phyloP scores from a whole-genome alignment of 2,797 vertebrate species.

The Pangasius larnaudii region DNA sequence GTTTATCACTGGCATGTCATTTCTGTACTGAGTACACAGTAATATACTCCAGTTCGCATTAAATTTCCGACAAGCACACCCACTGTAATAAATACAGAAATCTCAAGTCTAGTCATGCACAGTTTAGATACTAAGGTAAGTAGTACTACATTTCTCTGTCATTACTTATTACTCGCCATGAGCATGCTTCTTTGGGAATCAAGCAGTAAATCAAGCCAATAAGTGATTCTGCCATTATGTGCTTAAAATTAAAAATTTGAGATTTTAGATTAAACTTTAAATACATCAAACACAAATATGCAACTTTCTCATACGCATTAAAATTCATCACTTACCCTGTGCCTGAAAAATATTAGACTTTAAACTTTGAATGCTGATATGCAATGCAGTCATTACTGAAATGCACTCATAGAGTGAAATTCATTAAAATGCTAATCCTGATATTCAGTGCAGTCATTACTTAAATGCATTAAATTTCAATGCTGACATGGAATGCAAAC shows the following conservation, averaged over 20 bases:
- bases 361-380: not conserved
- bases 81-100: constrained; percentile 24
- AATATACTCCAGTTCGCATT: not conserved
- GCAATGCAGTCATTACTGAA: not conserved
- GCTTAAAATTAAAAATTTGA: not conserved
- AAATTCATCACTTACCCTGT: not conserved
- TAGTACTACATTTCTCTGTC: not conserved
- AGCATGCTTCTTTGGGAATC: not conserved
- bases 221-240: not conserved
- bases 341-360: not conserved
- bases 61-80: not conserved
- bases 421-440: not conserved
- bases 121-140: not conserved
- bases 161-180: not conserved
- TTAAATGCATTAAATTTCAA: not conserved
- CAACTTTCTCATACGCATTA: not conserved
- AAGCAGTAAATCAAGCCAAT: not conserved
- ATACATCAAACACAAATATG: not conserved
- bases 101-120: constrained; percentile 12
- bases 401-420: not conserved
- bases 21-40: not conserved
- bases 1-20: not conserved
- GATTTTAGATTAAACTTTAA: not conserved
- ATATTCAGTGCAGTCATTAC: not conserved
- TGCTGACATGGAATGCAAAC: not conserved